phyloP scores from a whole-genome alignment of 2,113 vertebrate species.

The Chionis minor region DNA sequence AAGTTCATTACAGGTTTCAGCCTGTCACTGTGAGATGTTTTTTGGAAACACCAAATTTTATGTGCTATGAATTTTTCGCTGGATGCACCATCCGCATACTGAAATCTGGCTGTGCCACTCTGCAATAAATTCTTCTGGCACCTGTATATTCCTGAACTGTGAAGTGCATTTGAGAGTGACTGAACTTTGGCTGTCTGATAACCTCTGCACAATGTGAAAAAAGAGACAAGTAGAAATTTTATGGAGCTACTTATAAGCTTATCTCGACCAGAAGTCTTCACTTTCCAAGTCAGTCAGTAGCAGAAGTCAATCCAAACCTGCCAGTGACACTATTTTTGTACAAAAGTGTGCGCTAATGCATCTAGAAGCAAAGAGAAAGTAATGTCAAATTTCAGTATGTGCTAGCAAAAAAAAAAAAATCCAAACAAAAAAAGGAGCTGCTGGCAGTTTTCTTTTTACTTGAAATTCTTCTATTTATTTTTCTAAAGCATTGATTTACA shows the following conservation, averaged over 20 bases:
- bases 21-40: not conserved
- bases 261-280: slow-evolving; percentile 2
- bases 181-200: slow-evolving; percentile 53
- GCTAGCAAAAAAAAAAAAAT: not conserved
- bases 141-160: not conserved
- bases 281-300: slow-evolving; percentile 43
- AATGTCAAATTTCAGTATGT: not conserved
- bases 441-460: not conserved
- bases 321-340: not conserved
- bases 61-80: not conserved
- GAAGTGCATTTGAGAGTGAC: not conserved
- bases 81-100: not conserved
- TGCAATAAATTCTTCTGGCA: slow-evolving; percentile 2
- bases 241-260: slow-evolving; percentile 43
- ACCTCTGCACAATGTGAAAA: not conserved
- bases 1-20: not conserved
- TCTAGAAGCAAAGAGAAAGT: slow-evolving; percentile 2
- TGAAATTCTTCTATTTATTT: slow-evolving; percentile 13
- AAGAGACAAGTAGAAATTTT: slow-evolving; percentile 30
- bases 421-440: not conserved
- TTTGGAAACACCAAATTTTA: not conserved
- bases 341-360: slow-evolving; percentile 9
- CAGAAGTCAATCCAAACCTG: slow-evolving; percentile 50
- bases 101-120: not conserved
- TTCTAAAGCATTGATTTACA: not conserved